These are phyloP conservation scores for Columba livia DNA, from an alignment of 2,113 vertebrate genomes.

Conservation along the genomic window DNA sequence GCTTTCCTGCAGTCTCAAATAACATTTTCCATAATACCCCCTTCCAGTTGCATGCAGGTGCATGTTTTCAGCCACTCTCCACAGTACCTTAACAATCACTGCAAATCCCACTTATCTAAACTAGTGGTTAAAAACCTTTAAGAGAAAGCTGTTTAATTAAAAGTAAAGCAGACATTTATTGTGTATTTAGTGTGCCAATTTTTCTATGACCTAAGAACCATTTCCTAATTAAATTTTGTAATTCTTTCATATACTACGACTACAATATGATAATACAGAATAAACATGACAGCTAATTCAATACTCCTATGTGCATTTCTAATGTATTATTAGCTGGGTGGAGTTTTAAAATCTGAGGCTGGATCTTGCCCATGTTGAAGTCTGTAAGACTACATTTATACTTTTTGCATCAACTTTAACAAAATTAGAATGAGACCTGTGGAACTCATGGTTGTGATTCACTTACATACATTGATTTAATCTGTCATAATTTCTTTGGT, in stretches of 20 bases:
- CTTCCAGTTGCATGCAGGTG: slow-evolving; percentile 18
- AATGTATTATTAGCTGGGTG: background rate
- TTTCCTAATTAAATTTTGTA: slow-evolving; percentile 30
- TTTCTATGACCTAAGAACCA: slow-evolving; percentile 40
- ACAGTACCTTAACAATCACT: slow-evolving; percentile 25
- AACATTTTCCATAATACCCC: background rate
- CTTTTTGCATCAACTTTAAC: background rate
- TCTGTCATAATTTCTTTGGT: background rate
- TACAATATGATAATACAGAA: background rate
- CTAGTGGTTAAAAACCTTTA: slow-evolving; percentile 51
- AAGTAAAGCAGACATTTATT: slow-evolving; percentile 56
- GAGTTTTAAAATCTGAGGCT: background rate
- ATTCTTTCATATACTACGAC: slow-evolving; percentile 5
- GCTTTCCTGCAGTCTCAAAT: background rate
- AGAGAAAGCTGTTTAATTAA: slow-evolving; percentile 55
- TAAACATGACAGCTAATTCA: background rate
- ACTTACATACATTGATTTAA: background rate
- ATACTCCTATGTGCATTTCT: background rate
- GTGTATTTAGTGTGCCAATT: slow-evolving; percentile 21
- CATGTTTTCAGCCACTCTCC: slow-evolving; percentile 36
- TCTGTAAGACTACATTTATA: background rate
- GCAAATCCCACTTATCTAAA: slow-evolving; percentile 59
- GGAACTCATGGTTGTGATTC: background rate
- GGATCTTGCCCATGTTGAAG: background rate
- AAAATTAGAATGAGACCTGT: background rate